Base-by-base conservation (phyloP, 2,888 invertebrate genomes). In the Dynastes grantii region DNA sequence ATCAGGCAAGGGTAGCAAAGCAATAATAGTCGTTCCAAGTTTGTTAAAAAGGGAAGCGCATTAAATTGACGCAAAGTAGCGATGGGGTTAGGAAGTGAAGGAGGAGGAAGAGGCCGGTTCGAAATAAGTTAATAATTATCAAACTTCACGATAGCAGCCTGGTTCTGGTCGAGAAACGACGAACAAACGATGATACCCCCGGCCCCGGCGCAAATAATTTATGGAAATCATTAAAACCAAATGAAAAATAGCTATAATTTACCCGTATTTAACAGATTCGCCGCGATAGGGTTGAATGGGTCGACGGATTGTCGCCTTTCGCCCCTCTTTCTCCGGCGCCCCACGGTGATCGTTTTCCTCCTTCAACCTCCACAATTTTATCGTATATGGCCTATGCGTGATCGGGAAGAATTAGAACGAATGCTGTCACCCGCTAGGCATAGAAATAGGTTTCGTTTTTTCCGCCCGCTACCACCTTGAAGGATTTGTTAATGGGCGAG, bases 211-310 rank as follows among this genome's bases (percentile, higher is more conserved):
- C 63, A 22, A 40, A 63, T 77, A 71, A 77, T 77, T 77, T 77
- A 77, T 71, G 77, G 77, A 70, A 70, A 71, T 77, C 77, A 64
- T 77, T 77, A 77, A 77, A 77, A 64, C 68, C 8, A 64, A 70
- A 77, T 73, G 77, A 77, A 77, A 77, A 77, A 77, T 61, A 51
- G 64, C 70, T 63, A 49, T 77, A 77, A 77, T 77, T 77, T 77
- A 77, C 68, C 63, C 63, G 77, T 71, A 63, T 77, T 77, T 77
- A 77, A 61, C 77, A 70, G 77, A 77, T 77, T 70, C 55, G 55
- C 77, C 32, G 77, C 77, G 77, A 77, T 77, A 70, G 77, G 77
- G 77, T 77, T 71, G 70, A 77, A 71, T 49, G 70, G 77, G 27
- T 55, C 68, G 76, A 53, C 75, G 75, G 32, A 67, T 67, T 67